Evolutionary conservation across 2,797 vertebrate genomes (phyloP), one percentile per base, ranked within the genome.

Genomic region (Mallotus villosus): DNA sequence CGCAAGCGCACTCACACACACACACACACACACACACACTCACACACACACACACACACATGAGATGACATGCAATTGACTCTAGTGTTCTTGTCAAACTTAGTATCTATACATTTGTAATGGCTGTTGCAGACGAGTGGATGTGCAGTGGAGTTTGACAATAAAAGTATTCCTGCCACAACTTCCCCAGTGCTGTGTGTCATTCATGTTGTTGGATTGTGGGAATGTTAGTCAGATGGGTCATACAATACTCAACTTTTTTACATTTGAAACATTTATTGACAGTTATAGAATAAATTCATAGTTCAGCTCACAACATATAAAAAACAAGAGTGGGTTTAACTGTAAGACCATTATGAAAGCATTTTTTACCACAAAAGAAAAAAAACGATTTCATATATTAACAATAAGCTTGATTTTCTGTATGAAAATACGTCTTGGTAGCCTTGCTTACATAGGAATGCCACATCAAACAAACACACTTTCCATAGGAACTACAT

Each of bases 131-230:
- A 72, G 69, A 90, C 90, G 80, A 85, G 82, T 92, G 87, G 79
- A 94, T 90, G 90, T 93, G 91, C 75, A 92, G 93, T 94, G 95
- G 93, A 95, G 92, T 95, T 94, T 94, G 91, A 95, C 92, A 97
- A 97, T 97, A 97, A 97, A 93, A 89, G 75, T 93, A 95, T 94
- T 96, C 92, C 86, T 95, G 92, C 87, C 92, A 93, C 86, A 17
- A n/a, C 90, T 86, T 81, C 24, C 25, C 7, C 6, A 17, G 51
- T 37, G 64, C 19, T 53, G 14, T 9, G 27, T 21, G 25, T 58
- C 27, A 61, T 61, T 61, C 1, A 57, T 58, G 53, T 34, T 22
- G 25, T 11, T 46, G 19, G n/a, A 68, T 57, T 7, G 27, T 37
- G 53, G 21, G 5, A 53, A 55, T 34, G 22, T 17, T 67, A 27